phyloP scores from a whole-genome alignment of 1,140 invertebrate species.

The Chrysoperla carnea region DNA sequence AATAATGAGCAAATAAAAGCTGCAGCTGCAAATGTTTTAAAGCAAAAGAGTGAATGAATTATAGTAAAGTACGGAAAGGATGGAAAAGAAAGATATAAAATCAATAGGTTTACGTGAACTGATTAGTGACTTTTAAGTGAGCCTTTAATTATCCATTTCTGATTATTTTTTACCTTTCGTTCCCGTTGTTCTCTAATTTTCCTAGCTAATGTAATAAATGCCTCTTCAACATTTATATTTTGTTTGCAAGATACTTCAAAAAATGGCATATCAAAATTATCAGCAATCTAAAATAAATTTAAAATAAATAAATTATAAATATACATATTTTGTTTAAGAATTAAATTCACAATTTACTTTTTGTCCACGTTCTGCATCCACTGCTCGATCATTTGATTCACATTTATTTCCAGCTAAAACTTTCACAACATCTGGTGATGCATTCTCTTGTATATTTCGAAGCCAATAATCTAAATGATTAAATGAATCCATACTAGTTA shows the following conservation, averaged over 20 bases:
- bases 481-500: constrained; percentile 71
- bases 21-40: no score
- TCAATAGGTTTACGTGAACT: no score
- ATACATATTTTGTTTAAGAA: background rate
- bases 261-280: constrained; percentile 82
- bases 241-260: constrained; percentile 85
- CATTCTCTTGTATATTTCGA: constrained; percentile 76
- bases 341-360: constrained; percentile 32
- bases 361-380: constrained; percentile 58
- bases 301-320: constrained; percentile 1
- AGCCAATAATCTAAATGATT: constrained; percentile 77
- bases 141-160: no score
- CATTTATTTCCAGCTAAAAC: constrained; percentile 74
- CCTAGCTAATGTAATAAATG: constrained; percentile 63
- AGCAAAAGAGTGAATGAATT: no score
- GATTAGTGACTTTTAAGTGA: no score
- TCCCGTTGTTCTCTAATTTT: constrained; percentile 64
- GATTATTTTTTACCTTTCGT: constrained; percentile 34
- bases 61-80: no score
- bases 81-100: no score
- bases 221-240: constrained; percentile 77
- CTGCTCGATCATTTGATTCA: constrained; percentile 51
- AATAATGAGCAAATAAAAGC: no score
- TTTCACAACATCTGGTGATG: constrained; percentile 68
- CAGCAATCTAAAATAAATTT: constrained; percentile 49